phyloP scores from a whole-genome alignment of 2,888 invertebrate genomes.

The Phaedon cochleariae region DNA sequence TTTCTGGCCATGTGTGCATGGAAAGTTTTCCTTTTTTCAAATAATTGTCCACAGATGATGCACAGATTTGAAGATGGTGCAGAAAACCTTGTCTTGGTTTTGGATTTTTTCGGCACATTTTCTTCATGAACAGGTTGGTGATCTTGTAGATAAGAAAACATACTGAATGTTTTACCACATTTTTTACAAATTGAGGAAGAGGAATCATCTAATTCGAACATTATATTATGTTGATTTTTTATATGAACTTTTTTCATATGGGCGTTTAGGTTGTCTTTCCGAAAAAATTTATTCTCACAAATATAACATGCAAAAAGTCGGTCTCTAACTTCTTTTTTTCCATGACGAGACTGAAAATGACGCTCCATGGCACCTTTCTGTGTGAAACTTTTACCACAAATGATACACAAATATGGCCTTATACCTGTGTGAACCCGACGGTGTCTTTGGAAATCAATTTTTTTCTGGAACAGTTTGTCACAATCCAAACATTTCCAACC shows the following conservation, averaged over 20 bases:
- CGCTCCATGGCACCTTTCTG: constrained; percentile 50
- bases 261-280: constrained; percentile 43
- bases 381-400: constrained; percentile 50
- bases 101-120: constrained; percentile 10
- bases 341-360: constrained; percentile 50
- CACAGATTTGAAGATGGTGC: constrained; percentile 28
- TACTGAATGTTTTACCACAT: constrained; percentile 50
- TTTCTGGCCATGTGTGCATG: constrained; percentile 30
- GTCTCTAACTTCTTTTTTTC: constrained; percentile 44
- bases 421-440: constrained; percentile 33
- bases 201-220: constrained; percentile 26
- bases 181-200: constrained; percentile 38
- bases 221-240: constrained; percentile 43
- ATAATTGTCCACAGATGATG: constrained; percentile 32
- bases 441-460: constrained; percentile 35
- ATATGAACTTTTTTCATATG: constrained; percentile 46
- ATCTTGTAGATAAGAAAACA: constrained; percentile 27
- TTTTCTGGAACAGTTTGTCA: constrained; percentile 29
- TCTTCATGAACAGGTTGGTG: constrained; percentile 25
- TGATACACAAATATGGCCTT: constrained; percentile 45
- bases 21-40: constrained; percentile 31
- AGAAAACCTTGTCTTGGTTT: constrained; percentile 12
- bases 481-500: constrained; percentile 32
- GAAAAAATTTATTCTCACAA: constrained; percentile 47
- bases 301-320: constrained; percentile 42